These are phyloP conservation scores for Penaeus indicus DNA, from an alignment of 1,140 invertebrate genomes.

Conservation along the genomic window DNA sequence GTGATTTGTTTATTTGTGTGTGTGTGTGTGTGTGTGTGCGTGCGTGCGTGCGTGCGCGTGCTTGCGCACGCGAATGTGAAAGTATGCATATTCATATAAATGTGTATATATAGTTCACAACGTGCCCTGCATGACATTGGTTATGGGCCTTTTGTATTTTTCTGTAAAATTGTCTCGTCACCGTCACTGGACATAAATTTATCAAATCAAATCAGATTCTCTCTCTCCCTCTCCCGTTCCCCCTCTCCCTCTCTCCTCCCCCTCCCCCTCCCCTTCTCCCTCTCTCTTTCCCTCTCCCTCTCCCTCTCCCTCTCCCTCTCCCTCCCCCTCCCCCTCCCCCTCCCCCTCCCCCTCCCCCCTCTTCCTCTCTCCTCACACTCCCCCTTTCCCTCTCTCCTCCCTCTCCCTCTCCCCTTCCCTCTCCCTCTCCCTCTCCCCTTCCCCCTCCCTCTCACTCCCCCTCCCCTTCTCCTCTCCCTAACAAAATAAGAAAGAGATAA, in stretches of 20 bases:
- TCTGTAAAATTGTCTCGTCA: too few relatives aligned
- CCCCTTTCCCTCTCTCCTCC: not conserved
- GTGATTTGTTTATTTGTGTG: not conserved
- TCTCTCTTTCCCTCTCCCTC: not conserved
- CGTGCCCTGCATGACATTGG: too few relatives aligned
- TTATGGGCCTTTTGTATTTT: not conserved
- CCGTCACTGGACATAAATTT: too few relatives aligned
- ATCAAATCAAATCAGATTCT: too few relatives aligned
- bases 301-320: not conserved
- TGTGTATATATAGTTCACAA: too few relatives aligned
- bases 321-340: not conserved
- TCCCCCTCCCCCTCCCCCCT: not conserved
- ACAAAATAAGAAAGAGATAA: not conserved
- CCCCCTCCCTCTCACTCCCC: not conserved
- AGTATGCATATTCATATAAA: too few relatives aligned
- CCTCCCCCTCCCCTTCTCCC: not conserved
- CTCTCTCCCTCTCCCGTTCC: not conserved
- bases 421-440: not conserved
- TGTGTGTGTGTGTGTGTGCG: slow-evolving; percentile 10
- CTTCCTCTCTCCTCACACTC: not conserved
- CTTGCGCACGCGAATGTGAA: not conserved
- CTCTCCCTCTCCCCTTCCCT: not conserved
- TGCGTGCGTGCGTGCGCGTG: slow-evolving; percentile 18
- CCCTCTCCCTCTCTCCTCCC: not conserved
- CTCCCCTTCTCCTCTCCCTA: not conserved